phyloP scores from a whole-genome alignment of 2,113 vertebrate species.

The Ellobius talpinus region DNA sequence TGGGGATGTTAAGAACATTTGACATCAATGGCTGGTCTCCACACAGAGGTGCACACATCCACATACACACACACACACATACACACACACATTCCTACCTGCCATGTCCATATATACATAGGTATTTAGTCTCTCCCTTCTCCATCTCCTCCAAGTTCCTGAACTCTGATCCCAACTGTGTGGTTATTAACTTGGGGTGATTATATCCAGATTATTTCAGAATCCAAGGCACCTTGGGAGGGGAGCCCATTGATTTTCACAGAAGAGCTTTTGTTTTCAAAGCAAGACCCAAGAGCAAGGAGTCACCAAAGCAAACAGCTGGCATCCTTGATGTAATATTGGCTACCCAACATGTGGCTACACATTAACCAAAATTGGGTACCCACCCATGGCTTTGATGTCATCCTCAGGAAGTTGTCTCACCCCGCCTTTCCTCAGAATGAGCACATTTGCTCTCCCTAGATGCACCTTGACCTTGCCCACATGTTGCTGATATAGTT shows the following conservation, averaged over 20 bases:
- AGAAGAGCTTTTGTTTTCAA: slow-evolving; percentile 17
- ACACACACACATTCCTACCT: neutral
- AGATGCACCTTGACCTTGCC: neutral
- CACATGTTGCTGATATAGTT: neutral
- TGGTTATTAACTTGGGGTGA: neutral
- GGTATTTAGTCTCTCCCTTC: neutral
- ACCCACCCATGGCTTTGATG: neutral
- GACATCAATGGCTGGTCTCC: neutral
- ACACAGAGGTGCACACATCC: neutral
- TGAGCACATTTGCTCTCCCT: neutral
- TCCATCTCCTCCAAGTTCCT: neutral
- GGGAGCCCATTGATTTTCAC: neutral
- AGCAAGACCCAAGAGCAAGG: neutral
- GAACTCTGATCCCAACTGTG: neutral
- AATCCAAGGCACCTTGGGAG: neutral
- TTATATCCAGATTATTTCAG: slow-evolving; percentile 17
- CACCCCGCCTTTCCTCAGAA: neutral
- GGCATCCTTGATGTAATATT: neutral
- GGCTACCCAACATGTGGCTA: neutral
- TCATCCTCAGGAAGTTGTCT: slow-evolving; percentile 4
- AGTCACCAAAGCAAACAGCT: neutral
- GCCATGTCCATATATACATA: neutral
- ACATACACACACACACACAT: neutral
- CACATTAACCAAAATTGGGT: slow-evolving; percentile 20
- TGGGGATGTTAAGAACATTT: neutral